Conservation (phyloP, 2,888 invertebrate species). For the Fragum sueziense region DNA sequence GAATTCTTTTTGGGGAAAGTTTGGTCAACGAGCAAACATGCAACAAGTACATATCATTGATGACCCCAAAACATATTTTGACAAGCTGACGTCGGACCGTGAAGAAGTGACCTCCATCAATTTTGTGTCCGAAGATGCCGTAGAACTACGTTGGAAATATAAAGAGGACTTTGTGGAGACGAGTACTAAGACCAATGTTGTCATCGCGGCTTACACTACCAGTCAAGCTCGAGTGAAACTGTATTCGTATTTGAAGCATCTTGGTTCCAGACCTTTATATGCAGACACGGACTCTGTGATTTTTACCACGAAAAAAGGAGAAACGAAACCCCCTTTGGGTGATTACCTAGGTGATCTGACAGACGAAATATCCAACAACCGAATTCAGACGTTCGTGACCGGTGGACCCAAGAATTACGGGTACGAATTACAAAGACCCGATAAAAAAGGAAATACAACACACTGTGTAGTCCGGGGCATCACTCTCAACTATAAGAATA, state of each 20-base stretch:
- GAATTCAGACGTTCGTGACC: slow-evolving; percentile 69
- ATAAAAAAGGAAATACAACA: slow-evolving; percentile 44
- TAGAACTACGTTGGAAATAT: too few species aligned
- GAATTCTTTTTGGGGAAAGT: too few species aligned
- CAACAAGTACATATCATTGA: too few species aligned
- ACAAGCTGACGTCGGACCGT: too few species aligned
- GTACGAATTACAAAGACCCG: slow-evolving; percentile 53
- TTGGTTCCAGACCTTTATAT: background rate
- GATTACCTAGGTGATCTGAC: slow-evolving; percentile 81
- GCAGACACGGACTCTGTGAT: slow-evolving; percentile 38
- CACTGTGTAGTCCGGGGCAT: slow-evolving; percentile 70
- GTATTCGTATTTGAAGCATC: background rate
- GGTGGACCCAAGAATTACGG: slow-evolving; percentile 80
- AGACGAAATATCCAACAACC: slow-evolving; percentile 70
- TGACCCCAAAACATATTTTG: too few species aligned
- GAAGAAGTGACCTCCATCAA: too few species aligned
- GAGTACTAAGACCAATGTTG: background rate
- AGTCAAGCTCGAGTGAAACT: slow-evolving; percentile 1
- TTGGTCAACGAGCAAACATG: too few species aligned
- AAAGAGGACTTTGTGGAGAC: slow-evolving; percentile 4
- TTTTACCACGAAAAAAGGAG: slow-evolving; percentile 22
- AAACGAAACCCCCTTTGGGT: slow-evolving; percentile 66
- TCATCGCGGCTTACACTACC: slow-evolving; percentile 13
- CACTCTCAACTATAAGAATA: slow-evolving; percentile 59
- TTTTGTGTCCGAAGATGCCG: too few species aligned